Percentiles rank a stretch among this genome's conserved stretches.
Evolutionary conservation across 2,113 vertebrate genomes (phyloP).

Genomic region (Tympanuchus pallidicinctus): DNA sequence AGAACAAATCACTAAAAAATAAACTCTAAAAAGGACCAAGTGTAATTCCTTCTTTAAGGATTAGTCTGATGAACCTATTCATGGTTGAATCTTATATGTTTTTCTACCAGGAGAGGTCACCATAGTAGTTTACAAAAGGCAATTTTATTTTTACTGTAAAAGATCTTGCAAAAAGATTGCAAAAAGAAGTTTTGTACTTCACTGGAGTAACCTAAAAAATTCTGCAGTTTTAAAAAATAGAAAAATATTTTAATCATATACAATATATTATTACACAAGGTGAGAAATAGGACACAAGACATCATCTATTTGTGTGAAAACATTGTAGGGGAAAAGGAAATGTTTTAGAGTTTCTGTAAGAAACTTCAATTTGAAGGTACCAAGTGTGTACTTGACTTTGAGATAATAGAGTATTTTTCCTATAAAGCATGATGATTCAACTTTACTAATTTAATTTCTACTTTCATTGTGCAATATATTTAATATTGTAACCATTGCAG

Average conservation of each 20-base stretch:
- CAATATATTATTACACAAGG: background rate
- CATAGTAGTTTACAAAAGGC: slow-evolving; percentile 10
- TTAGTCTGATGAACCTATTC: background rate
- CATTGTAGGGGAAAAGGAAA: background rate
- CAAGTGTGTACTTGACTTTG: background rate
- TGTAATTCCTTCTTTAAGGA: background rate
- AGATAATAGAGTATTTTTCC: background rate
- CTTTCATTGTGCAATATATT: background rate
- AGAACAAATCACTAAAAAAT: background rate
- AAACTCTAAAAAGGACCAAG: background rate
- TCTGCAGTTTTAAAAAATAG: background rate
- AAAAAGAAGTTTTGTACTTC: background rate
- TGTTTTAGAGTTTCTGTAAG: background rate
- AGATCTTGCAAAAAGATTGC: background rate
- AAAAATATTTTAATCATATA: background rate
- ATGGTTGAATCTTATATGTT: background rate
- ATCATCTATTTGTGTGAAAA: background rate
- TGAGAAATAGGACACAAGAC: background rate
- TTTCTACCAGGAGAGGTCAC: slow-evolving; percentile 65
- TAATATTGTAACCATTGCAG: background rate
- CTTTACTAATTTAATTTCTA: background rate
- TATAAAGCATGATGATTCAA: background rate
- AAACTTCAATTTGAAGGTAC: background rate
- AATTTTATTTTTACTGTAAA: background rate
- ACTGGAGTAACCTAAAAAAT: background rate